Conservation (phyloP, 2,113 vertebrate species). For the Erpornis zantholeuca region DNA sequence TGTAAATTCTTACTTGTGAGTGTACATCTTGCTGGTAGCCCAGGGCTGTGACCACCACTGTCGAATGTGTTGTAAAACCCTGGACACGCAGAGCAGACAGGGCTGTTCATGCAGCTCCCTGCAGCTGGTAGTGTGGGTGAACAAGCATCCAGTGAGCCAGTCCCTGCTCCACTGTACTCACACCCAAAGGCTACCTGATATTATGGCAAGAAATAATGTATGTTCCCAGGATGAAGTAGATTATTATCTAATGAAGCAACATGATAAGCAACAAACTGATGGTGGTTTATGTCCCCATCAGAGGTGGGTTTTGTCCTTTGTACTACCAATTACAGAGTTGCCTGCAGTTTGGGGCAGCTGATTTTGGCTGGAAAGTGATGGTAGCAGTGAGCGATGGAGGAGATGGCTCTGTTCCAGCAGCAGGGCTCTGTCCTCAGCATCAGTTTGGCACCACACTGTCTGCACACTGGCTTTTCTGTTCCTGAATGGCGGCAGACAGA, state of each 20-base stretch:
- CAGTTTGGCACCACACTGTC: conserved; percentile 39
- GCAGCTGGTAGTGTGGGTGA: not conserved
- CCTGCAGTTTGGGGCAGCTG: not conserved
- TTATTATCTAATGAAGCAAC: not conserved
- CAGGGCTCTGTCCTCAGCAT: conserved; percentile 31
- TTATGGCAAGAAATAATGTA: not conserved
- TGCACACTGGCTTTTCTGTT: not conserved
- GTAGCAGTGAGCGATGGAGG: not conserved
- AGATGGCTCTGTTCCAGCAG: conserved; percentile 33
- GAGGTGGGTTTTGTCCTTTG: not conserved
- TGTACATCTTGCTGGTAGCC: not conserved
- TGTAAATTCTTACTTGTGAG: not conserved
- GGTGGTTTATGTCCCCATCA: not conserved
- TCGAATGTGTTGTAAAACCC: not conserved
- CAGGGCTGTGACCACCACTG: not conserved
- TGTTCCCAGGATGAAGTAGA: not conserved
- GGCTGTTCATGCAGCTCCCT: not conserved
- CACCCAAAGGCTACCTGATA: not conserved
- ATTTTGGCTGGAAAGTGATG: not conserved
- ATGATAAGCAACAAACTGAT: not conserved
- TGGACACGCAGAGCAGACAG: not conserved
- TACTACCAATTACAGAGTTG: not conserved
- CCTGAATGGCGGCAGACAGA: conserved; percentile 15
- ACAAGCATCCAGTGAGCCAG: not conserved
- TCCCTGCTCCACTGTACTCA: not conserved